Evolutionary conservation across 2,888 invertebrate species (phyloP).

Genomic region (Heliconius cydno): DNA sequence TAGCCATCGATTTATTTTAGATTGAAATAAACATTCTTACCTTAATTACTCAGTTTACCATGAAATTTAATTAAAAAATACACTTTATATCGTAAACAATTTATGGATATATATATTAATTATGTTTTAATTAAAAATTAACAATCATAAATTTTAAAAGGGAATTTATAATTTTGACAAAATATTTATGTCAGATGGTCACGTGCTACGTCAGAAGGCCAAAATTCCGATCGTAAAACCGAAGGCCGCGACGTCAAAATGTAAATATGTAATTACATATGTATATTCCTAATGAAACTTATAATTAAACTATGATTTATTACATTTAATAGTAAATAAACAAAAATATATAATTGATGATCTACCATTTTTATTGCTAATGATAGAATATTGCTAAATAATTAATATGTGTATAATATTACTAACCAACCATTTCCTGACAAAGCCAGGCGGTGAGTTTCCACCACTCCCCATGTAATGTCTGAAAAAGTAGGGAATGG

Average conservation of each 20-base stretch:
- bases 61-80: background rate
- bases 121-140: background rate
- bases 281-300: background rate
- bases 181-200: slow-evolving; percentile 8
- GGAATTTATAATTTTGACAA: slow-evolving; percentile 1
- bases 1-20: background rate
- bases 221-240: background rate
- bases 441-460: no score
- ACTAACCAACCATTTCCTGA: background rate
- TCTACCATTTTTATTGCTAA: background rate
- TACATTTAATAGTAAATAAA: background rate
- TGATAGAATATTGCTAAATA: no score
- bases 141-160: background rate
- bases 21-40: background rate
- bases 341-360: background rate
- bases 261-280: background rate
- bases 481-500: background rate
- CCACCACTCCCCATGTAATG: background rate
- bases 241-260: background rate
- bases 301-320: background rate
- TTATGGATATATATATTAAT: background rate
- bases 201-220: background rate
- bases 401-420: no score
- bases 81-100: no score
- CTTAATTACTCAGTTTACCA: background rate